Conservation (phyloP, 2,888 invertebrate species). For the Agriotes lineatus region DNA sequence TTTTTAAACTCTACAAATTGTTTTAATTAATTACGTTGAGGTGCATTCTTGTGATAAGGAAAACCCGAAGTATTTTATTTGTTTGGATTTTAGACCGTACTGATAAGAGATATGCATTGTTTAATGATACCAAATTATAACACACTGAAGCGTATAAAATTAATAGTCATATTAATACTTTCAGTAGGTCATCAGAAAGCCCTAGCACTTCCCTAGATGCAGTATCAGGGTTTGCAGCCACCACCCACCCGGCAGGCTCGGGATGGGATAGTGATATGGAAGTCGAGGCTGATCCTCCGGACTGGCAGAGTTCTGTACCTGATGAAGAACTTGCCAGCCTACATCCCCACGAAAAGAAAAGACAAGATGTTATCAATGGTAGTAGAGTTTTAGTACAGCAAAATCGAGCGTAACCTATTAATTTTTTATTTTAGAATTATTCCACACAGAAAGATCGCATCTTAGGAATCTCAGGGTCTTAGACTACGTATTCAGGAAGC, state of each 20-base stretch:
- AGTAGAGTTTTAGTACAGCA: conserved; percentile 41
- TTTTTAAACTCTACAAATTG: no score
- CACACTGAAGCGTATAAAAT: no score
- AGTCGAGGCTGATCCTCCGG: conserved; percentile 78
- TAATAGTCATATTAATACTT: conserved; percentile 15
- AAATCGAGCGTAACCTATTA: no score
- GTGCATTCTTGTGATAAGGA: no score
- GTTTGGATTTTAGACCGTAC: no score
- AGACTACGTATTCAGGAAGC: conserved; percentile 84
- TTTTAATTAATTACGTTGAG: no score
- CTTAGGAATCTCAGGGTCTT: conserved; percentile 90
- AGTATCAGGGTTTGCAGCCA: conserved; percentile 60
- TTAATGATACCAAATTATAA: no score
- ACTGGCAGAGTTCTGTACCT: conserved; percentile 83
- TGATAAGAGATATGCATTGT: no score
- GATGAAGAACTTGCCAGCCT: conserved; percentile 80
- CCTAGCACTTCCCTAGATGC: conserved; percentile 80
- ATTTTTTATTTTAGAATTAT: conserved; percentile 70
- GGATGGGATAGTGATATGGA: conserved; percentile 71
- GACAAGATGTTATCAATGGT: conserved; percentile 95
- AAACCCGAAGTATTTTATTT: no score
- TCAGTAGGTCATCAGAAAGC: conserved; percentile 75
- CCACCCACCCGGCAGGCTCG: conserved; percentile 51
- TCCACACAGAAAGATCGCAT: conserved; percentile 90
- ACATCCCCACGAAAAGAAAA: conserved; percentile 86